Evolutionary conservation across 2,888 invertebrate species (phyloP).

Genomic region (Macroteleia sp.): DNA sequence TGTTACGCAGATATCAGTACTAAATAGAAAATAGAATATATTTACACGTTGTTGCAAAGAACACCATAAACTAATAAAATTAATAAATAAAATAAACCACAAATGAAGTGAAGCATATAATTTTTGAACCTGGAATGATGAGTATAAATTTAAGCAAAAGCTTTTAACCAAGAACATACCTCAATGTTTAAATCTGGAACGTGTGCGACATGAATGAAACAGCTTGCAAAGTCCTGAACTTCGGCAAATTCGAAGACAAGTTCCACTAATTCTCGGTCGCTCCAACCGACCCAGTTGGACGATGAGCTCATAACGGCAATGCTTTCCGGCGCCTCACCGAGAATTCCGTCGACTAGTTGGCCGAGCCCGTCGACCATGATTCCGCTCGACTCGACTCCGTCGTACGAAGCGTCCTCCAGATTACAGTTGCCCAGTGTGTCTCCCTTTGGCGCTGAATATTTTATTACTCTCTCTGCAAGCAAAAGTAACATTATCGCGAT

Average conservation of each 20-base stretch:
- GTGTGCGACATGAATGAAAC: conserved; percentile 83
- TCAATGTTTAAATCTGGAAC: conserved; percentile 92
- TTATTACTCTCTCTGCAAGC: conserved; percentile 87
- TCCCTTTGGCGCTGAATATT: conserved; percentile 88
- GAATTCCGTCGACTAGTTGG: conserved; percentile 91
- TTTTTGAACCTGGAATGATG: too few species aligned
- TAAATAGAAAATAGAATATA: too few species aligned
- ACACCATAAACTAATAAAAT: too few species aligned
- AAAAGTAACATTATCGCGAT: conserved; percentile 1
- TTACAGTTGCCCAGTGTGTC: conserved; percentile 87
- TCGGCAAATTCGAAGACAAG: conserved; percentile 92
- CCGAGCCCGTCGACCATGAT: conserved; percentile 90
- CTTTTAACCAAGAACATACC: conserved; percentile 84
- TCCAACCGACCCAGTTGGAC: conserved; percentile 93
- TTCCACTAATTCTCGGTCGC: conserved; percentile 88
- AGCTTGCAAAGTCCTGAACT: conserved; percentile 88
- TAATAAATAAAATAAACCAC: too few species aligned
- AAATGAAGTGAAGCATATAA: too few species aligned
- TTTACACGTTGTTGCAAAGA: too few species aligned
- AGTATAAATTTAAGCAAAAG: conserved; percentile 1
- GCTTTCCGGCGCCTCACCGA: conserved; percentile 86
- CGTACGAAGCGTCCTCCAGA: conserved; percentile 92
- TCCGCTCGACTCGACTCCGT: conserved; percentile 86
- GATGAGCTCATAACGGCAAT: conserved; percentile 75
- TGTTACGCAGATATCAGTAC: too few species aligned